Percentiles rank a stretch among this genome's conserved stretches.
Conservation (phyloP, 2,113 vertebrate genomes). For the human region GRCh38 chr5:114539001-114539500, state of each 20-base stretch:
- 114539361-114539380: neutral
- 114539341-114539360: neutral
- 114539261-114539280: neutral
- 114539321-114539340: neutral
- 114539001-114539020: neutral
- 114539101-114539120: neutral
- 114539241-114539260: neutral
- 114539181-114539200: neutral
- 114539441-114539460: no score
- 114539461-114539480: no score
- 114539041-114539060: neutral
- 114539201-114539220: neutral
- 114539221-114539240: neutral
- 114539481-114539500: no score
- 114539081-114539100: neutral
- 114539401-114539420: neutral
- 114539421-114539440: neutral
- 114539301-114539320: neutral
- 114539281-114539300: neutral
- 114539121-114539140: neutral
- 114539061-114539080: neutral
- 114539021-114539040: neutral
- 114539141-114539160: neutral
- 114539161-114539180: neutral
- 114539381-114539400: neutral